A percentile compares a stretch with the other conserved stretches of the same genome.
Evolutionary conservation across 1,140 invertebrate species (phyloP).

Genomic region (Drosophila auraria): DNA sequence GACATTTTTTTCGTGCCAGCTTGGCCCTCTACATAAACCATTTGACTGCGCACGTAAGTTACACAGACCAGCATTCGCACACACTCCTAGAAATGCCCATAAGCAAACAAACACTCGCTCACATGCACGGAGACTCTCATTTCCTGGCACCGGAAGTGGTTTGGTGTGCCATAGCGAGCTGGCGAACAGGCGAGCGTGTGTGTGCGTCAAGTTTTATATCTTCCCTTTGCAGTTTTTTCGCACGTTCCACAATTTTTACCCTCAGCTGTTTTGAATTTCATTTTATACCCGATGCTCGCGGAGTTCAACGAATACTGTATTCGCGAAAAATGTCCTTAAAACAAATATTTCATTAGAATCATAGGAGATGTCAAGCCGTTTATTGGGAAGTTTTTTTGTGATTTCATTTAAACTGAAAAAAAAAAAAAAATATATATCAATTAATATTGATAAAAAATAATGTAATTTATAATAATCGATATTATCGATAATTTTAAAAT

Average conservation of each 20-base stretch:
- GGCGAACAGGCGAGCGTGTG: not conserved
- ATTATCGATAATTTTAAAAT: too few species aligned
- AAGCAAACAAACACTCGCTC: constrained; percentile 27
- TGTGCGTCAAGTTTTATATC: constrained; percentile 57
- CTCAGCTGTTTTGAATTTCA: constrained; percentile 73
- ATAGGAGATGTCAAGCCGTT: too few species aligned
- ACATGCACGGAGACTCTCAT: constrained; percentile 56
- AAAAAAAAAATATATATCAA: too few species aligned
- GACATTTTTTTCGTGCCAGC: not conserved
- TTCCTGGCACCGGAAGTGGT: constrained; percentile 53
- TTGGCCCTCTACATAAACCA: constrained; percentile 18
- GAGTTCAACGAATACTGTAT: too few species aligned
- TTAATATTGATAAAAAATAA: too few species aligned
- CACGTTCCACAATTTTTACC: constrained; percentile 65
- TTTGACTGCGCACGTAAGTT: constrained; percentile 55
- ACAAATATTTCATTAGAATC: too few species aligned
- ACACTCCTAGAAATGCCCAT: constrained; percentile 1
- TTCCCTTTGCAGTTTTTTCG: constrained; percentile 50
- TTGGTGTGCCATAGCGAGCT: not conserved
- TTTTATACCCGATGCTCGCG: constrained; percentile 21
- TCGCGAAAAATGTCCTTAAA: not conserved
- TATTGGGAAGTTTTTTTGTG: too few species aligned
- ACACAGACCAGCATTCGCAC: constrained; percentile 26
- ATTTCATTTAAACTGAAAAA: too few species aligned
- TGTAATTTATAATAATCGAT: too few species aligned